Evolutionary conservation across 1,140 invertebrate species (phyloP).

Genomic region (Steinernema feltiae): DNA sequence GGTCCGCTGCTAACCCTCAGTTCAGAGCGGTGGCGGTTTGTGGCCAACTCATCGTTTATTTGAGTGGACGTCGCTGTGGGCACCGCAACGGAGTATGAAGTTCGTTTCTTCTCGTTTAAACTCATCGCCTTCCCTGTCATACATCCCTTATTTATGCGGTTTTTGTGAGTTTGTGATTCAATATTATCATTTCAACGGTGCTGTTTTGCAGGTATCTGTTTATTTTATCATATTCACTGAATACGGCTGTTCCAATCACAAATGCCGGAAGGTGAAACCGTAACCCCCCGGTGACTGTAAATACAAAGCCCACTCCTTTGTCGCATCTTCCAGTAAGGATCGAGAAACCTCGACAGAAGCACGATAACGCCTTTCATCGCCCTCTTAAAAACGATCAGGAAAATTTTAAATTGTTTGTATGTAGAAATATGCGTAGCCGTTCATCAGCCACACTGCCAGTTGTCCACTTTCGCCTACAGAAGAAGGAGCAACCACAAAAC

Average conservation of each 20-base stretch:
- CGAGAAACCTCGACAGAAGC: neutral
- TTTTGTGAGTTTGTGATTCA: neutral
- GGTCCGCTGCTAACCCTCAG: neutral
- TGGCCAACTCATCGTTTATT: neutral
- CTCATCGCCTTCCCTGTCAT: neutral
- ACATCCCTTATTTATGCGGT: too few relatives aligned
- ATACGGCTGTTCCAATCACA: neutral
- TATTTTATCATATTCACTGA: neutral
- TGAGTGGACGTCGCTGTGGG: neutral
- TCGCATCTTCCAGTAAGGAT: neutral
- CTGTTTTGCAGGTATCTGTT: neutral
- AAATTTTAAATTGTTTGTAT: neutral
- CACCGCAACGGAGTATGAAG: neutral
- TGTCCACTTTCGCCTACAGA: too few relatives aligned
- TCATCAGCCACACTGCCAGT: constrained; percentile 1
- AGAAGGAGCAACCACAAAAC: too few relatives aligned
- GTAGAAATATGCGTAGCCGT: neutral
- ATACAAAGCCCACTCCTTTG: neutral
- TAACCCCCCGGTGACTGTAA: constrained; percentile 12
- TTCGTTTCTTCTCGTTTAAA: neutral
- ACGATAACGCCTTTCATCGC: neutral
- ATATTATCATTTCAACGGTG: neutral
- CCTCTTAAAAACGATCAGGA: neutral
- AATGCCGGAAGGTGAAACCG: constrained; percentile 6
- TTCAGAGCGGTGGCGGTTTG: neutral